A percentile compares a stretch with the other conserved stretches of the same genome.
Evolutionary conservation across 2,797 vertebrate species (phyloP).

Genomic region (Gymnocypris eckloni): DNA sequence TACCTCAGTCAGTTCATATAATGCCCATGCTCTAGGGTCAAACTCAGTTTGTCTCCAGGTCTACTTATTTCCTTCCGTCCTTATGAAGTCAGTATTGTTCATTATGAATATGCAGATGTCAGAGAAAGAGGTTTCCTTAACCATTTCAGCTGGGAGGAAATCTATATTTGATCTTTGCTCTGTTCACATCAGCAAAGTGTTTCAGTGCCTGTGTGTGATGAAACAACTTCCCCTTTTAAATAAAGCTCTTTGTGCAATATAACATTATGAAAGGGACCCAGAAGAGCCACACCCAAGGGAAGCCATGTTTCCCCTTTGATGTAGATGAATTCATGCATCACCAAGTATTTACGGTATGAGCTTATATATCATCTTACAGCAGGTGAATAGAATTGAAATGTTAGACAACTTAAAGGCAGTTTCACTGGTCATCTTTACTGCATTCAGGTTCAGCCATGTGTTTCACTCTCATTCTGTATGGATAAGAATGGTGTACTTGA

Average conservation of each 20-base stretch:
- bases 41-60: not conserved
- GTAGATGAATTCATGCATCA: not conserved
- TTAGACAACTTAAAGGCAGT: conserved; percentile 19
- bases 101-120: not conserved
- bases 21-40: not conserved
- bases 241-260: conserved; percentile 1
- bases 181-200: conserved; percentile 44
- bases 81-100: not conserved
- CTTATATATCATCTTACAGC: conserved; percentile 9
- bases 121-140: conserved; percentile 4
- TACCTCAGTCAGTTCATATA: not conserved
- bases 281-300: conserved; percentile 13
- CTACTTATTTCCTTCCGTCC: not conserved
- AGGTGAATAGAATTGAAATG: not conserved
- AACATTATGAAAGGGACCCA: not conserved
- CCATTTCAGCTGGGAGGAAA: conserved; percentile 47
- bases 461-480: not conserved
- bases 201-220: not conserved
- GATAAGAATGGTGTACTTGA: not conserved
- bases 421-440: not conserved
- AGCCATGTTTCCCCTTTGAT: not conserved
- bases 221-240: conserved; percentile 27
- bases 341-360: not conserved
- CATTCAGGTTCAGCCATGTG: conserved; percentile 10
- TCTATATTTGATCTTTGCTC: conserved; percentile 33